phyloP scores from a whole-genome alignment of 2,888 invertebrate genomes.

The Axea sp. region DNA sequence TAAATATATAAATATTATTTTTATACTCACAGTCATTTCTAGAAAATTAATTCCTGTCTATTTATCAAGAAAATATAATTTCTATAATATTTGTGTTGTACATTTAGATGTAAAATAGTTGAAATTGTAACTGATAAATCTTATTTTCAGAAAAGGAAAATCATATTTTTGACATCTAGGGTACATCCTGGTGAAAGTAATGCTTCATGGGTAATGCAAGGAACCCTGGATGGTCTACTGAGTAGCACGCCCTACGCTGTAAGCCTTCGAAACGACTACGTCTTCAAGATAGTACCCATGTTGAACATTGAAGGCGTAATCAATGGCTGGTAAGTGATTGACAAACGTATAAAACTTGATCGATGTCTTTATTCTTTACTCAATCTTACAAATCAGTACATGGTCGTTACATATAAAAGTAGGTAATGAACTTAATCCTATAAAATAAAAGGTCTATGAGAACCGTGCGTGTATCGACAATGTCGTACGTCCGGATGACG shows the following conservation, averaged over 20 bases:
- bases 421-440: slow-evolving; percentile 55
- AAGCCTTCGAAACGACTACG: slow-evolving; percentile 84
- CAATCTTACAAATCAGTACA: slow-evolving; percentile 70
- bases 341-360: too few species aligned
- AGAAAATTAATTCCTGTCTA: too few species aligned
- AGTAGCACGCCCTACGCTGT: slow-evolving; percentile 82
- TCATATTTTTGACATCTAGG: slow-evolving; percentile 87
- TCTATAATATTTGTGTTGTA: too few species aligned
- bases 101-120: too few species aligned
- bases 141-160: slow-evolving; percentile 83
- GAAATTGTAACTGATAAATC: too few species aligned
- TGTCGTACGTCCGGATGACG: slow-evolving; percentile 73
- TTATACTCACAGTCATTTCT: too few species aligned
- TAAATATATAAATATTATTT: too few species aligned
- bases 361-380: too few species aligned
- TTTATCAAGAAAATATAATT: too few species aligned
- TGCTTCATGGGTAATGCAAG: slow-evolving; percentile 94
- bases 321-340: slow-evolving; percentile 81
- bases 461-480: slow-evolving; percentile 61
- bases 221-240: slow-evolving; percentile 85
- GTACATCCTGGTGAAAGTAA: slow-evolving; percentile 95
- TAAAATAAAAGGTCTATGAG: slow-evolving; percentile 37
- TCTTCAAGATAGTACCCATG: slow-evolving; percentile 94
- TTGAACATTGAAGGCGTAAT: slow-evolving; percentile 93
- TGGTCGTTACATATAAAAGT: slow-evolving; percentile 63